Evolutionary conservation across 2,113 vertebrate species (phyloP).

Genomic region (Ptilonorhynchus violaceus): DNA sequence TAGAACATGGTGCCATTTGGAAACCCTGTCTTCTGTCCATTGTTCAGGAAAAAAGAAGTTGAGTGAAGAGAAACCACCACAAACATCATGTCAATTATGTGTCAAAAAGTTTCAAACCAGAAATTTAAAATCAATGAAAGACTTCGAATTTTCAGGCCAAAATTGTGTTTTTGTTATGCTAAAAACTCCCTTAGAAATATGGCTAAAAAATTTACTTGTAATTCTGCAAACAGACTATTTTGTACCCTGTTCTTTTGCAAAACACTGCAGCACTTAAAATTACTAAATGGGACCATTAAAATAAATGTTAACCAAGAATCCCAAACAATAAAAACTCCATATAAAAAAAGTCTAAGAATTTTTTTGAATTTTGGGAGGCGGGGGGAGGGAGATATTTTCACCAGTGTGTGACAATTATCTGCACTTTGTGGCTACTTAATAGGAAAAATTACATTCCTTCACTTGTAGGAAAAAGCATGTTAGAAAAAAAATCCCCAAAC

Average conservation of each 20-base stretch:
- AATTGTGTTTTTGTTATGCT: neutral
- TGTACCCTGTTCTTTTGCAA: neutral
- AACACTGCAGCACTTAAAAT: neutral
- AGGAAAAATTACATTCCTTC: neutral
- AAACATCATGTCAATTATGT: neutral
- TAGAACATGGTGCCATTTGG: neutral
- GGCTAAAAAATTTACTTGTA: neutral
- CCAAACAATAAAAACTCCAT: neutral
- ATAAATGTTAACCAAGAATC: neutral
- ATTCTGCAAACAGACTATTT: neutral
- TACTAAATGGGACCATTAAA: neutral
- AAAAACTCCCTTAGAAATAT: neutral
- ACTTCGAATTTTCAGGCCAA: neutral
- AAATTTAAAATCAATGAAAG: neutral
- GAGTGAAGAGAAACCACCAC: neutral
- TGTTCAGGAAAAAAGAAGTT: neutral
- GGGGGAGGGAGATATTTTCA: neutral
- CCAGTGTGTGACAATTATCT: neutral
- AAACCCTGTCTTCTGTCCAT: neutral
- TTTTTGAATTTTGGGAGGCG: neutral
- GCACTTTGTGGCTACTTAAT: neutral
- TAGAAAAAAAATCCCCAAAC: neutral
- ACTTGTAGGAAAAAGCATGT: neutral
- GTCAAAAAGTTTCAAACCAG: neutral
- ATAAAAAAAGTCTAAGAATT: neutral